Evolutionary conservation across 2,797 vertebrate species (phyloP), one percentile per base, ranked within the genome.

Genomic region (Pangasius macronema): DNA sequence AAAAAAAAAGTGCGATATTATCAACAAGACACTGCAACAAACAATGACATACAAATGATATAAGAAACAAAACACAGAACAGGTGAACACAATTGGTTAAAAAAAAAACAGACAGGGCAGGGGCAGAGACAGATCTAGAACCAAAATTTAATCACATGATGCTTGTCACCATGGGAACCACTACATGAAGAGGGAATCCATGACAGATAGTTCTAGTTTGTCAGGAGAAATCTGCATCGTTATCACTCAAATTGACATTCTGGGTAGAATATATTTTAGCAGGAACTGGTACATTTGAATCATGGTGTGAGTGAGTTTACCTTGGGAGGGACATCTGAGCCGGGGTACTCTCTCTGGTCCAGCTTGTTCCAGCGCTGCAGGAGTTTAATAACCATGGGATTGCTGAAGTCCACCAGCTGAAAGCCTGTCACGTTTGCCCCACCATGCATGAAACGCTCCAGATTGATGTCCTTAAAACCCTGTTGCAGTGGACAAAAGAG

Each of bases 291-390:
- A 11, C 30, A 46, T 18, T 18, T 33, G 67, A 86, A 83, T 68
- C 4, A 68, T 9, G 16, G 13, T 30, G 39, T 33, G 13, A 65
- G 85, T 30, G 55, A 61, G 3, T 36, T 83, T 96, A 99, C 99
- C 97, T 99, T 99, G 73, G 98, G 98, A 59, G 98, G 97, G 73
- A 95, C 97, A 88, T 99, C 99, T 0, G 99, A 99, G 91, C 99
- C 99, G 63, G 99, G 99, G 88, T 99, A 99, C 92, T 99, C 98
- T 92, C 99, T 96, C 94, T 99, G 99, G 94, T 99, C 99, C 86
- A 99, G 94, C 92, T 99, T 99, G 94, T 99, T 99, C 99, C 99
- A 99, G 88, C 99, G 97, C 89, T 99, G 98, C 99, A 99, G 99
- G 92, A 99, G 94, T 90, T 99, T 99, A 89, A 98, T 95, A 89